Conservation (phyloP, 2,113 vertebrate species). For the Myodes glareolus region DNA sequence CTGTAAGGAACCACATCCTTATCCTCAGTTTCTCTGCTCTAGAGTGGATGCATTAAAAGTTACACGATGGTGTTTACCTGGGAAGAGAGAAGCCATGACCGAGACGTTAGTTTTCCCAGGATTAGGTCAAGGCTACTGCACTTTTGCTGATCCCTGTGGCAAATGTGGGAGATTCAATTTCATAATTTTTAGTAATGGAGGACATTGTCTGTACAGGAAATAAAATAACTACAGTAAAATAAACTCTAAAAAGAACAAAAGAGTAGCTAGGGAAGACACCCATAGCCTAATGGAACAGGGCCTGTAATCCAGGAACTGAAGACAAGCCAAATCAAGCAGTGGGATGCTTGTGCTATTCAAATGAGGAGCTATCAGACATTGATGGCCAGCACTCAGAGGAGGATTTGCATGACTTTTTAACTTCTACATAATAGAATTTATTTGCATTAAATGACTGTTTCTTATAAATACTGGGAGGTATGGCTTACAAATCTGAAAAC, state of each 20-base stretch:
- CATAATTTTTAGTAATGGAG: background rate
- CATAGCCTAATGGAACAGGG: background rate
- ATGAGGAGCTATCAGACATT: background rate
- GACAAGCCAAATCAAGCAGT: background rate
- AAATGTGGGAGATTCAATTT: background rate
- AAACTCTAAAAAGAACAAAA: background rate
- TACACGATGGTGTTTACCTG: background rate
- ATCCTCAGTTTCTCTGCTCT: background rate
- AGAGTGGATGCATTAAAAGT: background rate
- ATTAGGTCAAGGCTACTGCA: no score
- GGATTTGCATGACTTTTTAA: background rate
- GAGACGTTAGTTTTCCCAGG: background rate
- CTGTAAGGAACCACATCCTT: background rate
- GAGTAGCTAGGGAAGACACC: background rate
- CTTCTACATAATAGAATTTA: background rate
- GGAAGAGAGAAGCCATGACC: background rate
- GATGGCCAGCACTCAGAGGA: background rate
- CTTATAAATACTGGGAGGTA: background rate
- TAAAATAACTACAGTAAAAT: background rate
- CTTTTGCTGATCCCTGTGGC: background rate
- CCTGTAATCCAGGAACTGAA: background rate
- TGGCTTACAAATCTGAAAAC: background rate
- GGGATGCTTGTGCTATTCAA: background rate
- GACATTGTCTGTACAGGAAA: background rate
- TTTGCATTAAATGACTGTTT: no score